Evolutionary conservation across 2,888 invertebrate species (phyloP).

Genomic region (Phanerotoma sp.): DNA sequence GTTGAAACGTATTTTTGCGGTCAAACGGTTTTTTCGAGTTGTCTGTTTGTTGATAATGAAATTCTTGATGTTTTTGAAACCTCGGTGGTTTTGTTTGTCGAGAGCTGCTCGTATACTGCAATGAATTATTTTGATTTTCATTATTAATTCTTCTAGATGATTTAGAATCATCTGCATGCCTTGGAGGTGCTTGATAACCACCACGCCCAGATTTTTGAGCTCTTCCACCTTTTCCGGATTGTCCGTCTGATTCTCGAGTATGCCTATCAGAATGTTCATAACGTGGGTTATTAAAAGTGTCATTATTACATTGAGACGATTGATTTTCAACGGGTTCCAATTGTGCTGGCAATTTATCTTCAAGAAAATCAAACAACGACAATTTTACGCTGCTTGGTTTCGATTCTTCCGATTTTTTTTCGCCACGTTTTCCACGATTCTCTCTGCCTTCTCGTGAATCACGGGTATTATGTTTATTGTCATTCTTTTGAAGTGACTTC

Average conservation of each 20-base stretch:
- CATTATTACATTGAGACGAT: constrained; percentile 24
- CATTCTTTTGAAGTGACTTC: constrained; percentile 64
- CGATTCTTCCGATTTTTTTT: constrained; percentile 60
- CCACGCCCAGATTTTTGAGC: constrained; percentile 43
- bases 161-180: constrained; percentile 43
- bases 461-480: constrained; percentile 38
- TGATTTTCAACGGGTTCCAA: constrained; percentile 58
- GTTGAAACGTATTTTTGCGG: constrained; percentile 40
- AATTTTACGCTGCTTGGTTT: constrained; percentile 77
- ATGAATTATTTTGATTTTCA: constrained; percentile 31
- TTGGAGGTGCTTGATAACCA: constrained; percentile 46
- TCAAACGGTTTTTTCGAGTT: constrained; percentile 40
- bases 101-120: constrained; percentile 33
- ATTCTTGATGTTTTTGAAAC: constrained; percentile 60
- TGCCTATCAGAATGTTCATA: constrained; percentile 42
- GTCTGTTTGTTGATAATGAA: constrained; percentile 24
- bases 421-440: constrained; percentile 56
- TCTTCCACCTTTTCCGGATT: constrained; percentile 46
- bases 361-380: constrained; percentile 79
- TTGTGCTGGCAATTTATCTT: constrained; percentile 71
- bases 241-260: constrained; percentile 35
- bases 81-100: constrained; percentile 62
- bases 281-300: constrained; percentile 33
- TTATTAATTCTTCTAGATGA: constrained; percentile 40
- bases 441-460: constrained; percentile 57